Percentiles rank a stretch among this genome's conserved stretches.
These are phyloP conservation scores for Amblyornis subalaris DNA, from an alignment of 2,113 vertebrate genomes.

Conservation along the genomic window DNA sequence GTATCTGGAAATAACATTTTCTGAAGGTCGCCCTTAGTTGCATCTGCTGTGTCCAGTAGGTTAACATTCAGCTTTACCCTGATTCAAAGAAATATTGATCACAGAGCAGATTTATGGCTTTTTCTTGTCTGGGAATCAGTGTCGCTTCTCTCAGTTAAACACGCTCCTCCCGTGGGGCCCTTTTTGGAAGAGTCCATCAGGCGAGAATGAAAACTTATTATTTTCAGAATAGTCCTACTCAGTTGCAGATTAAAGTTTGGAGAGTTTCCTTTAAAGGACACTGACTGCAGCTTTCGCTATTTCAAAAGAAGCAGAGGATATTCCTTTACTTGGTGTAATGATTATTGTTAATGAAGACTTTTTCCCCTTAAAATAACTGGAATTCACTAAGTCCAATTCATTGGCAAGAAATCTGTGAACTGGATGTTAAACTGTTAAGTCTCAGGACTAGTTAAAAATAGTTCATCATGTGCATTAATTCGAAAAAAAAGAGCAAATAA, in stretches of 20 bases:
- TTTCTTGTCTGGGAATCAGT: background rate
- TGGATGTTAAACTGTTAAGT: background rate
- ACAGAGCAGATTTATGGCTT: background rate
- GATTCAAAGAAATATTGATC: background rate
- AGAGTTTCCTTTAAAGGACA: background rate
- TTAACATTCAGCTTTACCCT: background rate
- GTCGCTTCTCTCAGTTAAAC: background rate
- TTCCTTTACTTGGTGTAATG: background rate
- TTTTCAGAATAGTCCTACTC: background rate
- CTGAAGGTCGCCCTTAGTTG: background rate
- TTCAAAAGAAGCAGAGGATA: background rate
- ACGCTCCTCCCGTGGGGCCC: fast-evolving
- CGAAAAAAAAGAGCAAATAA: background rate
- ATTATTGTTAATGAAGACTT: background rate
- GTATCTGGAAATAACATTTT: background rate
- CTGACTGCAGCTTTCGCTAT: background rate
- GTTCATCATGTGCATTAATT: background rate
- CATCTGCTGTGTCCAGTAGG: fast-evolving
- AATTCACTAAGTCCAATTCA: background rate
- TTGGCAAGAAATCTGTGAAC: background rate
- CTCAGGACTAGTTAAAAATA: background rate
- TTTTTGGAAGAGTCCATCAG: background rate
- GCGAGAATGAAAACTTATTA: fast-evolving
- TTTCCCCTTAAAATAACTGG: background rate
- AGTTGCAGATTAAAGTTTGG: background rate